phyloP scores from a whole-genome alignment of 37 sponge, comb jelly and placozoan species.

The Trichoplax adhaerens region DNA sequence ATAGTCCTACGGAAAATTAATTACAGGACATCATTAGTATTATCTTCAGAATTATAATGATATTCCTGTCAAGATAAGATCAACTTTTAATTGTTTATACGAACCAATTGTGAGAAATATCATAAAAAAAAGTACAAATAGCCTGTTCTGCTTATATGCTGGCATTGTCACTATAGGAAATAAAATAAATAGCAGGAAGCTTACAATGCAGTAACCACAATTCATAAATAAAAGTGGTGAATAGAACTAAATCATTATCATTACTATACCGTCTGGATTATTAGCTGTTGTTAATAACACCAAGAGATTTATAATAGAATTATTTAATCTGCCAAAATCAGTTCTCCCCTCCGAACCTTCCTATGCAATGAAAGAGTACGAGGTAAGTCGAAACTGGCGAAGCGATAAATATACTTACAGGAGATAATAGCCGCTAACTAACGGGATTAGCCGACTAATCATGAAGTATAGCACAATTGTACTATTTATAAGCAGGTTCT shows the following conservation, averaged over 20 bases:
- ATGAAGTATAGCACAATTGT: too few relatives aligned
- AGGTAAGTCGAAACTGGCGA: too few relatives aligned
- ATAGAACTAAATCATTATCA: not conserved
- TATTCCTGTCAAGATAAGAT: not conserved
- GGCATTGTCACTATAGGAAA: conserved; percentile 55
- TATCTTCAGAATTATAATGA: not conserved
- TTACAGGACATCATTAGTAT: not conserved
- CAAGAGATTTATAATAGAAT: conserved; percentile 43
- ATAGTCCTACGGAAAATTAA: conserved; percentile 23
- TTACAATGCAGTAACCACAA: not conserved
- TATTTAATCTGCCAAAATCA: conserved; percentile 41
- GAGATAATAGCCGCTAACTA: too few relatives aligned
- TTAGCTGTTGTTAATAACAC: conserved; percentile 91
- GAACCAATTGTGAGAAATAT: conserved; percentile 54
- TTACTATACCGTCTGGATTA: conserved; percentile 51
- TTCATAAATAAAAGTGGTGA: not conserved
- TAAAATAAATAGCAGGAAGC: not conserved
- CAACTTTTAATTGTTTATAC: not conserved
- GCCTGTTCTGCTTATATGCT: conserved; percentile 68
- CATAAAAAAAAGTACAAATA: conserved; percentile 73
- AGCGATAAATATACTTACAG: too few relatives aligned
- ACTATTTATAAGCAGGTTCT: not conserved
- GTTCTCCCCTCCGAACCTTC: conserved; percentile 25
- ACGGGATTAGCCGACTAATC: too few relatives aligned
- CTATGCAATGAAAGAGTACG: too few relatives aligned